Evolutionary conservation across 2,113 vertebrate species (phyloP).

Genomic region (Microtus ochrogaster): DNA sequence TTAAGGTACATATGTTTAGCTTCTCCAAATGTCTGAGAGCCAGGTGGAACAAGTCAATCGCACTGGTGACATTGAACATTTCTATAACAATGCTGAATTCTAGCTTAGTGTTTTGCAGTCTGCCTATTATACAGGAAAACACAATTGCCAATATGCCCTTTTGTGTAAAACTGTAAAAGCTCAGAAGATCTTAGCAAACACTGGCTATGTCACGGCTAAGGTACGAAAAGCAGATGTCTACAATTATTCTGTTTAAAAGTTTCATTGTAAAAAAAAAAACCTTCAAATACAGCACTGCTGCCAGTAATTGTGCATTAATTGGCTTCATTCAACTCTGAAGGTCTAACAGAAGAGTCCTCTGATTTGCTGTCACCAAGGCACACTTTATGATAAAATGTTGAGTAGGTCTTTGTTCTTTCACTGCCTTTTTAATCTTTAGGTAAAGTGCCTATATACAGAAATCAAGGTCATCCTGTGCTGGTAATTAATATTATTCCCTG

Average conservation of each 20-base stretch:
- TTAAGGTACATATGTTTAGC: slow-evolving; percentile 81
- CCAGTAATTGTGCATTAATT: slow-evolving; percentile 60
- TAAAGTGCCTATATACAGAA: slow-evolving; percentile 38
- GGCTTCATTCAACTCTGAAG: slow-evolving; percentile 59
- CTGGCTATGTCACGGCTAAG: slow-evolving; percentile 53
- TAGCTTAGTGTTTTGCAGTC: slow-evolving; percentile 77
- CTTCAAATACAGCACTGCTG: slow-evolving; percentile 71
- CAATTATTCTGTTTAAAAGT: slow-evolving; percentile 68
- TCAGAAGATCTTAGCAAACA: slow-evolving; percentile 67
- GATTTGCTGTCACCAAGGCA: slow-evolving; percentile 47
- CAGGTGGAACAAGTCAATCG: slow-evolving; percentile 83
- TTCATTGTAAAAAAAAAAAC: slow-evolving; percentile 71
- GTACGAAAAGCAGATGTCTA: slow-evolving; percentile 74
- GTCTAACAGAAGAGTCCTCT: background rate
- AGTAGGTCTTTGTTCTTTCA: slow-evolving; percentile 19
- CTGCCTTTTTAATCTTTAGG: slow-evolving; percentile 35
- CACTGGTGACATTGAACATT: slow-evolving; percentile 78
- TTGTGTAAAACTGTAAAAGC: slow-evolving; percentile 77
- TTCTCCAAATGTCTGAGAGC: slow-evolving; percentile 79
- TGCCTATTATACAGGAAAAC: slow-evolving; percentile 77
- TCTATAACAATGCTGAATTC: slow-evolving; percentile 74
- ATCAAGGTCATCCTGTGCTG: background rate
- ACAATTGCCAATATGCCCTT: slow-evolving; percentile 71
- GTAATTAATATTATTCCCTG: background rate
- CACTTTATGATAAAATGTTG: slow-evolving; percentile 29